Percentiles rank a stretch among this genome's conserved stretches.
Conservation (phyloP, 2,113 vertebrate genomes). For the Henicopernis longicauda region DNA sequence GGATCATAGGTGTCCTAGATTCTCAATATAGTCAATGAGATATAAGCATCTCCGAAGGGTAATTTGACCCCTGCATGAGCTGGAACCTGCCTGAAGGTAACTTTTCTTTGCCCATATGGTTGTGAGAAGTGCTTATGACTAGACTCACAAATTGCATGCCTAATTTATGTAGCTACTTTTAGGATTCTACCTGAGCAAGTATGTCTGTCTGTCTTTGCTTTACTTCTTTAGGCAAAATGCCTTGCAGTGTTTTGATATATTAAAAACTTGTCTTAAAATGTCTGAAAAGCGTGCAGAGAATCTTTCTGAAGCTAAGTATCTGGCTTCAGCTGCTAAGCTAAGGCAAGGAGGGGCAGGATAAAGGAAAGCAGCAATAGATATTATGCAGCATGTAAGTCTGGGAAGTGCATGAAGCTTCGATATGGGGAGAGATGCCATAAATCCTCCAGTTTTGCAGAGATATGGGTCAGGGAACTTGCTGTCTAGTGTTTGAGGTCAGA, state of each 20-base stretch:
- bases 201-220: neutral
- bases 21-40: conserved; percentile 37
- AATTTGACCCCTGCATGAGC: neutral
- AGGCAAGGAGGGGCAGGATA: neutral
- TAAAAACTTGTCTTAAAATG: neutral
- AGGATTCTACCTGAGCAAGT: neutral
- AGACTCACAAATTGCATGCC: neutral
- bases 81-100: neutral
- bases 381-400: neutral
- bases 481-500: neutral
- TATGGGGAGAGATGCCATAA: neutral
- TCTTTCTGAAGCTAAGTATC: neutral
- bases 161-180: neutral
- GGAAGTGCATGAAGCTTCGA: neutral
- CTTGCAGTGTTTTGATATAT: neutral
- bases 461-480: neutral
- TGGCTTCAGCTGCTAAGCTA: neutral
- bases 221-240: neutral
- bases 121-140: neutral
- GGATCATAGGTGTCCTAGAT: conserved; percentile 29
- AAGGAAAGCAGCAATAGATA: neutral
- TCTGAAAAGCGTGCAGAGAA: neutral
- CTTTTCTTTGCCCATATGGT: neutral
- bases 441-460: neutral
- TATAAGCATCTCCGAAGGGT: neutral